phyloP scores from a whole-genome alignment of 1,140 invertebrate genomes.

The Ostrea denselamellosa region DNA sequence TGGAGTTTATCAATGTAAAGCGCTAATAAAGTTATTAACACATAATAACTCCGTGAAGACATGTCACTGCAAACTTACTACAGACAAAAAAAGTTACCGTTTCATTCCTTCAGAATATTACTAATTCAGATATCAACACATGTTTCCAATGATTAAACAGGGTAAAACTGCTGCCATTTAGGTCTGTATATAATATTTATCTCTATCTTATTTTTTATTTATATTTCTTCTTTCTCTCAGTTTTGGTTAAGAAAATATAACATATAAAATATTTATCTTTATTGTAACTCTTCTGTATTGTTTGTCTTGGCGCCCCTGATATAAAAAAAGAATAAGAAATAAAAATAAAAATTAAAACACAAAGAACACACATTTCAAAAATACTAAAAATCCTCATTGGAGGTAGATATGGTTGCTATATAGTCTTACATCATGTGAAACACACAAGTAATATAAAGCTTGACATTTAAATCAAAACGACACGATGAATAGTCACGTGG shows the following conservation, averaged over 20 bases:
- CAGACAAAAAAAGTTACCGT: too few relatives aligned
- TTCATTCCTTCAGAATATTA: too few relatives aligned
- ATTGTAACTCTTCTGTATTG: slow-evolving; percentile 26
- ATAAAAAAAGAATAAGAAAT: background rate
- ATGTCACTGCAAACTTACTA: too few relatives aligned
- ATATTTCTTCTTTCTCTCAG: slow-evolving; percentile 25
- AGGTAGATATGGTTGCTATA: slow-evolving; percentile 37
- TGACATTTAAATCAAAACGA: background rate
- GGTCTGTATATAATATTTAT: slow-evolving; percentile 4
- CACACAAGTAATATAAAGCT: slow-evolving; percentile 35
- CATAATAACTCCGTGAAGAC: too few relatives aligned
- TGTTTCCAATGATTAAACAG: slow-evolving; percentile 17
- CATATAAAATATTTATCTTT: slow-evolving; percentile 29
- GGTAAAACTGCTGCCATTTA: slow-evolving; percentile 23
- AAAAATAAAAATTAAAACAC: slow-evolving; percentile 25
- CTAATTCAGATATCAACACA: too few relatives aligned
- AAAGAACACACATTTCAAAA: slow-evolving; percentile 16
- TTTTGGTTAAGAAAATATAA: slow-evolving; percentile 25
- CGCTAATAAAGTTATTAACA: too few relatives aligned
- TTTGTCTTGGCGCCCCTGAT: slow-evolving; percentile 28
- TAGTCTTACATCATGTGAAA: slow-evolving; percentile 39
- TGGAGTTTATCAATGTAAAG: too few relatives aligned
- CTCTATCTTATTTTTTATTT: background rate
- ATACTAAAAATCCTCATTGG: background rate
- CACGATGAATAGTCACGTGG: background rate